phyloP scores from a whole-genome alignment of 2,888 invertebrate genomes.

The Helleia helle region DNA sequence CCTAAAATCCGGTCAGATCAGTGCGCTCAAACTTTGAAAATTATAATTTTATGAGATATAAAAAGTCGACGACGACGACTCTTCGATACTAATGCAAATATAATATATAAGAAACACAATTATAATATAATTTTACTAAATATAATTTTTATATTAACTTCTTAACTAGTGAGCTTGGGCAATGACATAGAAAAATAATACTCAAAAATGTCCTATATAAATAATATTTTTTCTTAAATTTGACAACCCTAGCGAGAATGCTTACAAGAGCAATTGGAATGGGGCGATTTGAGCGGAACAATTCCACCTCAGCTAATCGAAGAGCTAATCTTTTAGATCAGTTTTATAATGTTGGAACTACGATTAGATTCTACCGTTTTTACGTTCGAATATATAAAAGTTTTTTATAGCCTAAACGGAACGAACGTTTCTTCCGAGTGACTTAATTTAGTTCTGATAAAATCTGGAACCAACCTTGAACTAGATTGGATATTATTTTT shows the following conservation, averaged over 20 bases:
- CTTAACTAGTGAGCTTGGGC: not conserved
- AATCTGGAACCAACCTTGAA: not conserved
- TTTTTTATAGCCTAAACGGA: no score
- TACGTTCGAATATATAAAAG: not conserved
- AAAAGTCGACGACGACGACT: no score
- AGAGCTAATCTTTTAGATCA: slow-evolving; percentile 13
- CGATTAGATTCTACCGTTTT: slow-evolving; percentile 1
- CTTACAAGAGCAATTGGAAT: slow-evolving; percentile 13
- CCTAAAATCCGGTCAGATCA: no score
- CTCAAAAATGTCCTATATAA: not conserved
- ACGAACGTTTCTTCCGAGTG: no score
- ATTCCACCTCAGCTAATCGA: slow-evolving; percentile 14
- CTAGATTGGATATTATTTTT: not conserved
- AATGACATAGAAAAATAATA: not conserved
- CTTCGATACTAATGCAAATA: no score
- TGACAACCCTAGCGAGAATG: slow-evolving; percentile 9
- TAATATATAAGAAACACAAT: no score
- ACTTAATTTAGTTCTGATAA: not conserved
- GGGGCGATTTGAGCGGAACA: slow-evolving; percentile 13
- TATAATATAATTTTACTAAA: no score
- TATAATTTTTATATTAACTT: no score
- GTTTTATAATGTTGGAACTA: slow-evolving; percentile 10
- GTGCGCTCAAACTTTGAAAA: no score
- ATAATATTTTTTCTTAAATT: not conserved
- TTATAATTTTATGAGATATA: no score